A percentile compares a stretch with the other conserved stretches of the same genome.
Evolutionary conservation across 2,113 vertebrate species (phyloP).

Genomic region (Atrichornis clamosus): DNA sequence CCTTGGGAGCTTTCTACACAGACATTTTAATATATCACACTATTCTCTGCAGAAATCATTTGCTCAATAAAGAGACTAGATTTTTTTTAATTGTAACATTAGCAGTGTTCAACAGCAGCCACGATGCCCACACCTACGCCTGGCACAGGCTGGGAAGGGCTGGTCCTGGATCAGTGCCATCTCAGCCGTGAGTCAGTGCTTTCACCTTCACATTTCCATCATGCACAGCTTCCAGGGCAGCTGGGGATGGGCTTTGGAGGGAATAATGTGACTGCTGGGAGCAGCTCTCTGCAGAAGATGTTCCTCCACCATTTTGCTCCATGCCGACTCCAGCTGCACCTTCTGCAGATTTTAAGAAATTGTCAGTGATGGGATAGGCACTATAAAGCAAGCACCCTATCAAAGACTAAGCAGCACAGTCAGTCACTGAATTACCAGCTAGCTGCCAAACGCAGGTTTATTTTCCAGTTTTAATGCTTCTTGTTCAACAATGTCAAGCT

Average conservation of each 20-base stretch:
- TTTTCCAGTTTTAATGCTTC: neutral
- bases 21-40: constrained; percentile 25
- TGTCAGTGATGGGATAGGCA: neutral
- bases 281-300: neutral
- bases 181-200: neutral
- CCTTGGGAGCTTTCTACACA: constrained; percentile 28
- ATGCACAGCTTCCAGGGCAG: rapidly evolving
- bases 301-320: neutral
- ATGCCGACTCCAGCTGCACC: neutral
- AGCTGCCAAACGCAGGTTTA: neutral
- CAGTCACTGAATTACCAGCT: neutral
- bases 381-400: neutral
- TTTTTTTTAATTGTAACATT: constrained; percentile 18
- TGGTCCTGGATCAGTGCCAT: neutral
- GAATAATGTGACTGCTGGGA: rapidly evolving
- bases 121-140: rapidly evolving
- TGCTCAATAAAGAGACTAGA: constrained; percentile 24
- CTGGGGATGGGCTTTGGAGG: neutral
- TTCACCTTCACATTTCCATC: neutral
- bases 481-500: neutral
- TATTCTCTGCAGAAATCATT: constrained; percentile 54
- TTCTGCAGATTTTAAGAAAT: neutral
- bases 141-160: neutral
- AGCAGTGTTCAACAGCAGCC: neutral
- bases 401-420: neutral